Evolutionary conservation across 2,888 invertebrate genomes (phyloP), one percentile per base, ranked within the genome.

Genomic region (Tanytarsus gracilentus): DNA sequence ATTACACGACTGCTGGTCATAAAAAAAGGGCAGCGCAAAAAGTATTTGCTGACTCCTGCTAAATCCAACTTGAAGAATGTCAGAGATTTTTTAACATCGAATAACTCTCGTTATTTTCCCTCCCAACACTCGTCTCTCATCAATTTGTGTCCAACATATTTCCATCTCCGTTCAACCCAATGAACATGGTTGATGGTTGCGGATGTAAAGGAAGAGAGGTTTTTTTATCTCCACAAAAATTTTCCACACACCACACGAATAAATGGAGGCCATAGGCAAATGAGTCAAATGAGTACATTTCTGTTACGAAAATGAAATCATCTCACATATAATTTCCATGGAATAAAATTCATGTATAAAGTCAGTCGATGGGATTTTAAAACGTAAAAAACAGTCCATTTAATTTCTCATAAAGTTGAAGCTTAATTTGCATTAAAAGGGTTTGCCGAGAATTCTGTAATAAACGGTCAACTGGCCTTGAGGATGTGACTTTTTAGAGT

Each of bases 191-290:
- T 33, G 44, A 21, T 11, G 18, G 44, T 23, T 23, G 18, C 18
- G 11, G 23, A 11, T 9, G 40, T 9, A 21, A 4, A 6, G 11
- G 23, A 44, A 44, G 23, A 18, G 23, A 23, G 18, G 18, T 44
- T 39, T 56, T 55, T 58, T 58, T 58, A 58, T 58, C 58, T 58
- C 58, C 58, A 30, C 58, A 58, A 58, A 44, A 40, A 58, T 58
- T 58, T 48, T 44, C 58, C 58, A 44, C 58, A 58, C 58, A 27
- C 27, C 44, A 55, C 52, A 52, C 33, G 33, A 44, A 44, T 44
- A 44, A 44, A 44, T 44, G 56, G 39, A 26, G 40, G 56, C 27
- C 39, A 33, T 23, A 21, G 53, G 36, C 53, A 29, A n/a, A n/a
- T 40, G 14, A 16, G 44, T 44, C 44, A 44, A 44, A 44, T 21